Percentiles rank a stretch among this genome's conserved stretches.
These are phyloP conservation scores for Drosophila helvetica DNA, from an alignment of 2,888 invertebrate species.

Conservation along the genomic window DNA sequence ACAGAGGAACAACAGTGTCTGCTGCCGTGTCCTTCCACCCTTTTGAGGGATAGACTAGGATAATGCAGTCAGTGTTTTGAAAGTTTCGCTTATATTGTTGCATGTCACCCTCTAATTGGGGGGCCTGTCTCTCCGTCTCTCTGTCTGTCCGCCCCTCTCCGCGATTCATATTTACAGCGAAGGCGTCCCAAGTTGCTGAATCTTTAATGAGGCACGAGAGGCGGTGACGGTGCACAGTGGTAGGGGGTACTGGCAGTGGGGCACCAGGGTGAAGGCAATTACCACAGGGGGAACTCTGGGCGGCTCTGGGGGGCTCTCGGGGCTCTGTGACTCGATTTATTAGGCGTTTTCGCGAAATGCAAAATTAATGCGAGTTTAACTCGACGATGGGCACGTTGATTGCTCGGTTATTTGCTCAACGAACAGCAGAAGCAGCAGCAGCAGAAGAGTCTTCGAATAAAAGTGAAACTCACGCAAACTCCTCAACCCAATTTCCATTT, in stretches of 20 bases:
- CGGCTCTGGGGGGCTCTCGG: neutral
- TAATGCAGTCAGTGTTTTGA: conserved; percentile 27
- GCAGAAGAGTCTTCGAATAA: conserved; percentile 25
- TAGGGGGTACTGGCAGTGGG: neutral
- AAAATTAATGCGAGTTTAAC: conserved; percentile 63
- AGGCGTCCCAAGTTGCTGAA: conserved; percentile 55
- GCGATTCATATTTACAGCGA: conserved; percentile 45
- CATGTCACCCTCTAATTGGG: conserved; percentile 70
- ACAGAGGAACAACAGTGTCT: no score
- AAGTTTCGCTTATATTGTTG: conserved; percentile 47
- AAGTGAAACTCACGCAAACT: conserved; percentile 62
- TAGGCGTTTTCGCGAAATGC: conserved; percentile 57
- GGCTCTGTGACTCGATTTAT: conserved; percentile 45
- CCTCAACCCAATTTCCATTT: conserved; percentile 7
- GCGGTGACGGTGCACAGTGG: neutral
- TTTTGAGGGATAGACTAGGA: neutral
- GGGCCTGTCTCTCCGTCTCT: neutral
- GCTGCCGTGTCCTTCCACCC: no score
- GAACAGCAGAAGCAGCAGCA: conserved; percentile 5
- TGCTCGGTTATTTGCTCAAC: conserved; percentile 58
- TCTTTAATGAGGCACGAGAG: conserved; percentile 51
- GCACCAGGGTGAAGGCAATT: conserved; percentile 36
- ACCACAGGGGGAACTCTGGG: conserved; percentile 8
- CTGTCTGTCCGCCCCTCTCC: conserved; percentile 4
- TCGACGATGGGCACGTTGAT: conserved; percentile 52